Evolutionary conservation across 1,140 invertebrate species (phyloP), one percentile per base, ranked within the genome.

Genomic region (Heterodera carotae): DNA sequence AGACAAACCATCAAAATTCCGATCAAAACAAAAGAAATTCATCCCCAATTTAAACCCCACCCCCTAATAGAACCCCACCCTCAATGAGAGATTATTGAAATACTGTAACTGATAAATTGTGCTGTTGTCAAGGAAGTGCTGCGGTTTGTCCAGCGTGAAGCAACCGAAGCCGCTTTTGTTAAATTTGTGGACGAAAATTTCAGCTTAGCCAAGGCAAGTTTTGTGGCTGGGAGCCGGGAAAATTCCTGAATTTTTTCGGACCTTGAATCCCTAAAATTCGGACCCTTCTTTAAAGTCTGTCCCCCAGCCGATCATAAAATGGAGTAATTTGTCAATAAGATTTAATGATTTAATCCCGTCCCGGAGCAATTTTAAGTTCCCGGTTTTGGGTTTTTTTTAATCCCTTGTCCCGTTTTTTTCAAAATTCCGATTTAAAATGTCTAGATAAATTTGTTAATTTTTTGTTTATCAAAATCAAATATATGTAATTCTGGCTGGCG

Each of bases 111-210:
- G 10, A 59, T 66, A 25, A 15, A 81, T 60, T 33, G n/a, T n/a
- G 15, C 5, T 25, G 10, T 80, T 64, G 27, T 85, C 67, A 67
- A 84, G 80, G 67, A 79, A 39, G 79, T 84, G 36, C 25, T 66
- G n/a, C 48, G 75, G 31, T 77, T 80, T 71, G 67, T 78, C 53
- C 77, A 71, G 29, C 73, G 70, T 27, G 29, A 73, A 39, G 53
- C 71, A 31, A 4, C 78, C 27, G 83, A 84, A 70, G 18, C 66
- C 31, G 15, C 76, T 39, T 84, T 82, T 70, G 39, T 84, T 34
- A 43, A 79, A 25, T 84, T 86, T 73, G 74, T 84, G 22, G 77
- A 85, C 67, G 64, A 75, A 34, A 18, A 83, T 8, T 80, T 84
- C 36, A 62, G 56, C 5, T 31, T 25, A 5, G 43, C 62, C 62